Evolutionary conservation across 92 coral and sea anemone genomes (phyloP), one percentile per base, ranked within the genome.

Genomic region (Phenganax stokvisi): DNA sequence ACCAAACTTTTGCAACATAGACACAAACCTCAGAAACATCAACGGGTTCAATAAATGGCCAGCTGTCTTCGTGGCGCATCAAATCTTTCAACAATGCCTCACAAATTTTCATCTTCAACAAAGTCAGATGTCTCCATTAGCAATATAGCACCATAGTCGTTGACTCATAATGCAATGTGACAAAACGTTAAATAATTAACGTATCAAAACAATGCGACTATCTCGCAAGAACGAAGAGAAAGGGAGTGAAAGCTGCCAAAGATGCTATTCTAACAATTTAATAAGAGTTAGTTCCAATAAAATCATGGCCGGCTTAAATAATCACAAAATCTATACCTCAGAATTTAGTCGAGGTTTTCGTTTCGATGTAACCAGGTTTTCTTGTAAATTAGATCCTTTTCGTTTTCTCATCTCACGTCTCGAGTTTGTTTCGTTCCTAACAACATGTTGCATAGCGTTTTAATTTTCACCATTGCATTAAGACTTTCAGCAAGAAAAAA

Each of bases 11-110:
- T 7, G 27, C 12, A 9, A 74, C 15, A n/a, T 9, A 29, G 57
- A 13, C 79, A 53, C 92, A 10, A 54, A 93, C 98, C 97, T 93
- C 92, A 58, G 85, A 89, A 29, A 79, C 30, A 72, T 90, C 92
- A 8, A 93, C 97, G 10, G 98, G 90, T 75, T 87, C 79, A 56
- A 83, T 79, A 80, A 93, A 93, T 1, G 98, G 94, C 98, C 98
- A 91, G 70, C 98, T 93, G 61, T 93, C 92, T 72, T 93, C 91
- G 60, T 90, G 86, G 6, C 80, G 84, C 66, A 90, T 56, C n/a
- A 93, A 73, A 51, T 87, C 86, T 10, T 82, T 82, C 53, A 89
- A 37, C 56, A 93, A 83, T 30, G 47, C 69, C 85, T 93, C 97
- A 65, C 98, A 93, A 11, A 81, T 62, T 67, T 76, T 90, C 82